A percentile compares a stretch with the other conserved stretches of the same genome.
Conservation (phyloP, 2,797 vertebrate genomes). For the Lates japonicus region DNA sequence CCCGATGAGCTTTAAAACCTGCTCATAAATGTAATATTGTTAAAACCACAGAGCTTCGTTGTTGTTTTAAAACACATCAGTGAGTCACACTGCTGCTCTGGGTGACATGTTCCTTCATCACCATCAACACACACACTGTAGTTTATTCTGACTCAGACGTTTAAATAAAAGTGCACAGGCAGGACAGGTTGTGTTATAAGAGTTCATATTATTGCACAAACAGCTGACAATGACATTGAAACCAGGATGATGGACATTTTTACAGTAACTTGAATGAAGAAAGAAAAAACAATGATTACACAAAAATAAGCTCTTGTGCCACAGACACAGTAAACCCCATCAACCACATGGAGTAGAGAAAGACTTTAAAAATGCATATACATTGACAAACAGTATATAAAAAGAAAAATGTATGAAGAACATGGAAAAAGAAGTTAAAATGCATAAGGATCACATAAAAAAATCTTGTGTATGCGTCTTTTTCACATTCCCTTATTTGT, state of each 20-base stretch:
- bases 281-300: slow-evolving; percentile 54
- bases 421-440: slow-evolving; percentile 3
- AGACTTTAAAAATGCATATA: slow-evolving; percentile 24
- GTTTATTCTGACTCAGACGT: too few relatives aligned
- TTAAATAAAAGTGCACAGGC: slow-evolving; percentile 28
- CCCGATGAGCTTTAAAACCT: too few relatives aligned
- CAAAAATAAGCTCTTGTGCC: slow-evolving; percentile 38
- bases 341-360: slow-evolving; percentile 28
- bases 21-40: too few relatives aligned
- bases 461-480: slow-evolving; percentile 12
- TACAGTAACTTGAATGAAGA: slow-evolving; percentile 41
- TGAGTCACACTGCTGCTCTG: too few relatives aligned
- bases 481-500: slow-evolving; percentile 53
- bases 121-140: too few relatives aligned
- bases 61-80: too few relatives aligned
- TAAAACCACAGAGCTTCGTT: too few relatives aligned
- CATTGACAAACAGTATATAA: slow-evolving; percentile 36
- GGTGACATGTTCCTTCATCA: too few relatives aligned
- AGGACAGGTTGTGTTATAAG: slow-evolving; percentile 24
- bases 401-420: slow-evolving; percentile 17
- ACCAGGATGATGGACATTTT: slow-evolving; percentile 58
- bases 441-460: neutral
- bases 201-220: slow-evolving; percentile 67
- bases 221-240: slow-evolving; percentile 56
- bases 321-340: slow-evolving; percentile 48